phyloP scores from a whole-genome alignment of 37 sponge, comb jelly and placozoan species.

The Crambe crambe region DNA sequence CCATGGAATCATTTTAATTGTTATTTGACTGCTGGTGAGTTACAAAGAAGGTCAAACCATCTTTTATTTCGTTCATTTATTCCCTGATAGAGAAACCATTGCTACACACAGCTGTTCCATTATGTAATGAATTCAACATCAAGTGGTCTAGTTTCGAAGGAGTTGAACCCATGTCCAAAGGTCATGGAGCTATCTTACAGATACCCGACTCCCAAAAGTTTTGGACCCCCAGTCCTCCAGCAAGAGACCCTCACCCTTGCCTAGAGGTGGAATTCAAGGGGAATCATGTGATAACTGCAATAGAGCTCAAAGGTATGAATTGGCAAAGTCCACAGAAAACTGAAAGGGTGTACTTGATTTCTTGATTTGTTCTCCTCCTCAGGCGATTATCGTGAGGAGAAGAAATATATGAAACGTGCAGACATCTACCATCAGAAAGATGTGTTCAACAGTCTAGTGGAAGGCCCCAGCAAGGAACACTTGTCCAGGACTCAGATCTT shows the following conservation, averaged over 20 bases:
- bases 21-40: conserved; percentile 26
- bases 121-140: conserved; percentile 6
- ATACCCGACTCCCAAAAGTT: conserved; percentile 10
- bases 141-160: conserved; percentile 18
- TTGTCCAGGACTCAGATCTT: background rate
- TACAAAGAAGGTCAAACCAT: background rate
- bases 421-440: conserved; percentile 11
- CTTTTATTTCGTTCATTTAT: background rate
- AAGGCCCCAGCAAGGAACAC: background rate
- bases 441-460: background rate
- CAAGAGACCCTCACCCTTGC: background rate
- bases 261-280: conserved; percentile 37
- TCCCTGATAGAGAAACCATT: conserved; percentile 8
- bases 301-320: conserved; percentile 47
- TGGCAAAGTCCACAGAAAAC: background rate
- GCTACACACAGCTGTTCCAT: conserved; percentile 7
- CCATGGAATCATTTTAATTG: background rate
- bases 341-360: background rate
- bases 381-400: conserved; percentile 11
- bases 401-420: conserved; percentile 1
- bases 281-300: conserved; percentile 39
- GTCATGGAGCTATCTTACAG: conserved; percentile 24
- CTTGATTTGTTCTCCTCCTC: background rate
- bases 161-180: background rate
- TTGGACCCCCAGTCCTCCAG: conserved; percentile 19